Evolutionary conservation across 2,113 vertebrate genomes (phyloP).

Genomic region (Podarcis cretensis): DNA sequence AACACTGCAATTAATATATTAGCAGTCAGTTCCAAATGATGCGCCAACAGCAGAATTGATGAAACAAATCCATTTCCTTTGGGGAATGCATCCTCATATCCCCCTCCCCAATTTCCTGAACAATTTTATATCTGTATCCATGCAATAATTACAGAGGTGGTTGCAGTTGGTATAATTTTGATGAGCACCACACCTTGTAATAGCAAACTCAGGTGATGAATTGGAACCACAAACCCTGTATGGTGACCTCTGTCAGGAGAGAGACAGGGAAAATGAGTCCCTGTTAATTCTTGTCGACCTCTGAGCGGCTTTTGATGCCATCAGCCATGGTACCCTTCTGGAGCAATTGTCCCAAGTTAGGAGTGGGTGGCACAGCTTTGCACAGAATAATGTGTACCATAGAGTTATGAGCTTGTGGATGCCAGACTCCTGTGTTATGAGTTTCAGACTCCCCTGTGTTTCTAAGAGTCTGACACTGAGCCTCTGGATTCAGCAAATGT

Average conservation of each 20-base stretch:
- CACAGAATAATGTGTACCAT: no score
- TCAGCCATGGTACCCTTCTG: neutral
- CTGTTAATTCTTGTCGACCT: no score
- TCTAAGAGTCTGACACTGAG: no score
- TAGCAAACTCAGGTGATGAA: neutral
- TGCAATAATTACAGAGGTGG: neutral
- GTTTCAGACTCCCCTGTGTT: no score
- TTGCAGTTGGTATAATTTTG: neutral
- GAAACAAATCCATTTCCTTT: neutral
- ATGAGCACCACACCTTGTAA: neutral
- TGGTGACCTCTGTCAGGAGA: no score
- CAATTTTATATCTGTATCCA: neutral
- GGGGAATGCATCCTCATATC: neutral
- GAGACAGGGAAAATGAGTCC: no score
- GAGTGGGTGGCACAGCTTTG: no score
- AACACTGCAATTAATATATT: slow-evolving; percentile 2
- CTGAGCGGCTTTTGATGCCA: no score
- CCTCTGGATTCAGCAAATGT: no score
- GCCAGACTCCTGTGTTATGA: no score
- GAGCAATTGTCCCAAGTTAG: no score
- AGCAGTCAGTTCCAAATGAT: neutral
- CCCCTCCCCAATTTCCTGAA: neutral
- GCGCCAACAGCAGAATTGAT: neutral
- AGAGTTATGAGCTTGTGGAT: no score
- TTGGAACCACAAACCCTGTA: neutral